phyloP scores from a whole-genome alignment of 1,140 invertebrate species.

The Leptopilina clavipes region DNA sequence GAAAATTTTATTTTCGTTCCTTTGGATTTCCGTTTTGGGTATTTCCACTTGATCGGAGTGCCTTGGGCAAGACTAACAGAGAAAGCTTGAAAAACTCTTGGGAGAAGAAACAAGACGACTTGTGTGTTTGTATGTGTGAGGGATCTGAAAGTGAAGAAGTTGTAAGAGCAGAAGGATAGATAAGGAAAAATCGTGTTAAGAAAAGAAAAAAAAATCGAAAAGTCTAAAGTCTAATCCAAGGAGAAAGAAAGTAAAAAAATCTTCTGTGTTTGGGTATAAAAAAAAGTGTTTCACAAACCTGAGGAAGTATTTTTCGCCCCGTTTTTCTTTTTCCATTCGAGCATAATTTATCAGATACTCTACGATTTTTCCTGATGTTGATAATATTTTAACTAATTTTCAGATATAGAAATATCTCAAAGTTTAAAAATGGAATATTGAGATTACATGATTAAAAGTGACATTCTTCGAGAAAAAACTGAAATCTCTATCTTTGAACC shows the following conservation, averaged over 20 bases:
- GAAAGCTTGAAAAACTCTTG: constrained; percentile 5
- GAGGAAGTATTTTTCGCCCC: neutral
- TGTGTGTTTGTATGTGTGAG: neutral
- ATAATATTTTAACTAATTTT: too few relatives aligned
- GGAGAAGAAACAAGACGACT: constrained; percentile 1
- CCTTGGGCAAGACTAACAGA: constrained; percentile 1
- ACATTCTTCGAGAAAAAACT: too few relatives aligned
- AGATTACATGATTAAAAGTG: too few relatives aligned
- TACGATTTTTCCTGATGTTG: too few relatives aligned
- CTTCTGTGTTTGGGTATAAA: neutral
- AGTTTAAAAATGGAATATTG: too few relatives aligned
- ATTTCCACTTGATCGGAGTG: constrained; percentile 30
- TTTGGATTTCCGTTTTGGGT: neutral
- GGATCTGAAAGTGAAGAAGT: neutral
- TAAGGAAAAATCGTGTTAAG: constrained; percentile 14
- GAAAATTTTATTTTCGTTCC: constrained; percentile 2
- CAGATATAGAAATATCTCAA: too few relatives aligned
- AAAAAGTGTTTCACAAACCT: neutral
- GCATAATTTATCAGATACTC: too few relatives aligned
- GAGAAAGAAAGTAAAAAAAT: constrained; percentile 7
- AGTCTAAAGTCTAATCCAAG: constrained; percentile 18
- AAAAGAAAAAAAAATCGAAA: neutral
- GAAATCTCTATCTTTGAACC: too few relatives aligned
- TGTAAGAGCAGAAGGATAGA: constrained; percentile 22
- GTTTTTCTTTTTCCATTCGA: neutral